Evolutionary conservation across 1,140 invertebrate species (phyloP).

Genomic region (Ceratina australensis): DNA sequence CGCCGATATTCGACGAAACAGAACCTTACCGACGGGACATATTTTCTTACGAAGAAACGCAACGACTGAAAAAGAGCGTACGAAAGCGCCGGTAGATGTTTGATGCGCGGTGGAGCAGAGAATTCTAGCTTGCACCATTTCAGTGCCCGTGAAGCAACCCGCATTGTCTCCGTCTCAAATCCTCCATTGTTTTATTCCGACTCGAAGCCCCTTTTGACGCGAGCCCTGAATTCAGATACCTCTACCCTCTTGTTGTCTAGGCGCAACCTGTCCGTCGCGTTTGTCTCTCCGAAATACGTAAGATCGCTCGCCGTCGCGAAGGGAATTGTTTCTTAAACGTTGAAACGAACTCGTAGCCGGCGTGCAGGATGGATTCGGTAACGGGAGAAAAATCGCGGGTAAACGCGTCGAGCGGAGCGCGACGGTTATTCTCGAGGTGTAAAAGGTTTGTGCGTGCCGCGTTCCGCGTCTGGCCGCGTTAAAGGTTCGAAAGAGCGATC

Average conservation of each 20-base stretch:
- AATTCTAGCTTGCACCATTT: constrained; percentile 6
- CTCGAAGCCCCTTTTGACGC: constrained; percentile 27
- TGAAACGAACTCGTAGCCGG: neutral
- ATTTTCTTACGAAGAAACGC: neutral
- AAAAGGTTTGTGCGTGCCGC: too few relatives aligned
- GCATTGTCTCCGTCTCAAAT: constrained; percentile 45
- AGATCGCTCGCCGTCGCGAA: too few relatives aligned
- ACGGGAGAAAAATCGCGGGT: neutral
- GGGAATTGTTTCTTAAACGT: neutral
- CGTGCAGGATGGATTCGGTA: neutral
- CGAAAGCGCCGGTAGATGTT: neutral
- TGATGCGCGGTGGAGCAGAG: constrained; percentile 11
- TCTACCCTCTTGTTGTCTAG: constrained; percentile 18
- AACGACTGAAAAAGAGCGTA: neutral
- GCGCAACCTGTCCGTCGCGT: neutral
- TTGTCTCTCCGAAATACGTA: neutral
- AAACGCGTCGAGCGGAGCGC: neutral
- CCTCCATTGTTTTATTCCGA: constrained; percentile 47
- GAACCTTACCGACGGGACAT: neutral
- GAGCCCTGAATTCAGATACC: constrained; percentile 34
- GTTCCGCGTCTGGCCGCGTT: neutral
- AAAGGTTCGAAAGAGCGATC: constrained; percentile 14
- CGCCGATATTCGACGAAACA: neutral
- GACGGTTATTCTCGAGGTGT: neutral
- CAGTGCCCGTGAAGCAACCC: constrained; percentile 12